A percentile compares a stretch with the other conserved stretches of the same genome.
These are phyloP conservation scores for Teleogryllus occipitalis DNA, from an alignment of 1,140 invertebrate species.

Conservation along the genomic window DNA sequence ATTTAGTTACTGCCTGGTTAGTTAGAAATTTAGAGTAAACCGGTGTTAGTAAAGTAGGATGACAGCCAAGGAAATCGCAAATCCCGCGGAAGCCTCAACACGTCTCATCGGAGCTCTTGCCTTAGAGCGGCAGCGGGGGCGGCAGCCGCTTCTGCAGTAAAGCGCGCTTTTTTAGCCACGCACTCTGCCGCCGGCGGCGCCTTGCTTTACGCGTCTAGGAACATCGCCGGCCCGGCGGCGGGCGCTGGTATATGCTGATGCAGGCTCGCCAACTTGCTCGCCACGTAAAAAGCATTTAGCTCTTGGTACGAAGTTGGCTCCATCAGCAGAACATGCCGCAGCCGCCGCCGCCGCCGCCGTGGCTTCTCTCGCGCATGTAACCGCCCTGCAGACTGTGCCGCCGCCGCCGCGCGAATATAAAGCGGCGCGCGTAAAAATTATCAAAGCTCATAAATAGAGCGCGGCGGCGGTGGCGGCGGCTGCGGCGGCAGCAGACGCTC, in stretches of 20 bases:
- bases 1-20: too few species aligned
- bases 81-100: too few species aligned
- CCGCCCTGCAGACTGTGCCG: too few species aligned
- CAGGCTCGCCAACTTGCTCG: background rate
- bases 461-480: too few species aligned
- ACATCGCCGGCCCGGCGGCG: too few species aligned
- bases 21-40: too few species aligned
- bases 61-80: too few species aligned
- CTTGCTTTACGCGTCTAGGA: background rate
- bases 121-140: too few species aligned
- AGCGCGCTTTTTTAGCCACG: background rate
- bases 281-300: conserved; percentile 1
- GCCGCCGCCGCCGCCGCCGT: too few species aligned
- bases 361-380: background rate
- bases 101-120: too few species aligned
- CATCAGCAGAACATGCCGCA: background rate
- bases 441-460: background rate
- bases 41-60: too few species aligned
- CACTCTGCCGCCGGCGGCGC: too few species aligned
- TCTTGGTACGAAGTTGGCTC: background rate
- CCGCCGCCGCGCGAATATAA: background rate
- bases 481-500: background rate
- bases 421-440: background rate
- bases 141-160: background rate
- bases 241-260: background rate